A percentile compares a stretch with the other conserved stretches of the same genome.
These are phyloP conservation scores for Trinectes maculatus DNA, from an alignment of 2,113 vertebrate species.

Conservation along the genomic window DNA sequence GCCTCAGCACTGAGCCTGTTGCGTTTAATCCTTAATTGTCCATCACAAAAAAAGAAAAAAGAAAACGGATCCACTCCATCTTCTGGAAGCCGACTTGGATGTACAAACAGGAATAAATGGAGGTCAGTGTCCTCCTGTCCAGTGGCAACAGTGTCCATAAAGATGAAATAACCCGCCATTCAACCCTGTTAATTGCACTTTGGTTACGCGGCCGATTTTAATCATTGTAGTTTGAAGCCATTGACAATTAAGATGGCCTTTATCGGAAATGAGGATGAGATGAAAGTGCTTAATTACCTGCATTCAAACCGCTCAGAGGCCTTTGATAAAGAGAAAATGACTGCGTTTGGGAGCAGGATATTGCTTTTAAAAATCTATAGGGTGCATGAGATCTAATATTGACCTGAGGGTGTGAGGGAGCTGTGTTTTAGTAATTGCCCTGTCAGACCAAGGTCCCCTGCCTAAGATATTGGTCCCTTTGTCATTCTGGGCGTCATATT, in stretches of 20 bases:
- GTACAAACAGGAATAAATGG: conserved; percentile 48
- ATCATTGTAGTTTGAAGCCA: conserved; percentile 59
- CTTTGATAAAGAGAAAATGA: conserved; percentile 69
- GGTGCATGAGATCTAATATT: conserved; percentile 65
- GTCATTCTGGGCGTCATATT: conserved; percentile 46
- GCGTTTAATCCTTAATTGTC: conserved; percentile 23
- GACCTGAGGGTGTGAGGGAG: conserved; percentile 42
- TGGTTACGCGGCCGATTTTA: conserved; percentile 66
- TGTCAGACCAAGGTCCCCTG: conserved; percentile 43
- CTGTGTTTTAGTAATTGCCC: conserved; percentile 66
- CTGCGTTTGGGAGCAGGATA: conserved; percentile 67
- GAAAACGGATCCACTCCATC: neutral
- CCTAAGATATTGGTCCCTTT: conserved; percentile 46
- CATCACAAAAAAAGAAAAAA: conserved; percentile 14
- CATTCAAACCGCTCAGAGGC: conserved; percentile 67
- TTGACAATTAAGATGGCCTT: conserved; percentile 58
- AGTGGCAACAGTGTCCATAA: conserved; percentile 54
- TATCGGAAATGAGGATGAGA: conserved; percentile 69
- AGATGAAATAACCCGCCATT: conserved; percentile 65
- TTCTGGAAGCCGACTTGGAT: conserved; percentile 28
- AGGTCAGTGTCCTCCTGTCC: conserved; percentile 38
- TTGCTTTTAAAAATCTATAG: conserved; percentile 75
- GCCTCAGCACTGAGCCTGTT: conserved; percentile 21
- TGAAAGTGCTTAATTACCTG: conserved; percentile 76
- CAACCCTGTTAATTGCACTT: conserved; percentile 58